phyloP scores from a whole-genome alignment of 2,113 vertebrate genomes.

The Festucalex cinctus region DNA sequence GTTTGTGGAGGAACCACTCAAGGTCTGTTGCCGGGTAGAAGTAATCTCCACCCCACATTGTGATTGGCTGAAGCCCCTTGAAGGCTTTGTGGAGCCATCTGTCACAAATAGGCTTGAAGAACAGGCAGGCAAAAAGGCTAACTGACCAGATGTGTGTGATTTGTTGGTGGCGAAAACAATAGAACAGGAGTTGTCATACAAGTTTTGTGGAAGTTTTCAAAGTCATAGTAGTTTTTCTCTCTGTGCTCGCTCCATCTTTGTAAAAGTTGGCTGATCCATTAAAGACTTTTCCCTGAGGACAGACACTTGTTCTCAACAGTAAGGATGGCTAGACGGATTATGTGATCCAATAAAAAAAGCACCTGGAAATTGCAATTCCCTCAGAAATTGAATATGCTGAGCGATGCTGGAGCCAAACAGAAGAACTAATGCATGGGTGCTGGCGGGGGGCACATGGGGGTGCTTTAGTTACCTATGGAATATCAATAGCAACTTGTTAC shows the following conservation, averaged over 20 bases:
- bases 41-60: conserved; percentile 64
- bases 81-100: conserved; percentile 39
- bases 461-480: neutral
- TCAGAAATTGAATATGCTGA: conserved; percentile 1
- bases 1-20: conserved; percentile 29
- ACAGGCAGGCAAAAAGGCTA: conserved; percentile 37
- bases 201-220: neutral
- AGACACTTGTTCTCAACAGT: conserved; percentile 1
- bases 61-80: conserved; percentile 52
- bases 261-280: conserved; percentile 2
- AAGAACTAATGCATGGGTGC: neutral
- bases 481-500: neutral
- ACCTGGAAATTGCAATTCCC: conserved; percentile 1
- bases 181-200: conserved; percentile 22
- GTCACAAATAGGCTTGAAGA: conserved; percentile 41
- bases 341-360: conserved; percentile 15
- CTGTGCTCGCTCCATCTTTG: neutral
- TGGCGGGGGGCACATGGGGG: neutral
- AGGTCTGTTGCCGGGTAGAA: conserved; percentile 69
- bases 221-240: neutral
- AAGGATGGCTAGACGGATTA: neutral
- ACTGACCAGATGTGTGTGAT: conserved; percentile 49
- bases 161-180: conserved; percentile 20
- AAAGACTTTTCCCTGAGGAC: conserved; percentile 1
- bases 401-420: neutral